Conservation (phyloP, 2,888 invertebrate species). For the Drosophila histrio region DNA sequence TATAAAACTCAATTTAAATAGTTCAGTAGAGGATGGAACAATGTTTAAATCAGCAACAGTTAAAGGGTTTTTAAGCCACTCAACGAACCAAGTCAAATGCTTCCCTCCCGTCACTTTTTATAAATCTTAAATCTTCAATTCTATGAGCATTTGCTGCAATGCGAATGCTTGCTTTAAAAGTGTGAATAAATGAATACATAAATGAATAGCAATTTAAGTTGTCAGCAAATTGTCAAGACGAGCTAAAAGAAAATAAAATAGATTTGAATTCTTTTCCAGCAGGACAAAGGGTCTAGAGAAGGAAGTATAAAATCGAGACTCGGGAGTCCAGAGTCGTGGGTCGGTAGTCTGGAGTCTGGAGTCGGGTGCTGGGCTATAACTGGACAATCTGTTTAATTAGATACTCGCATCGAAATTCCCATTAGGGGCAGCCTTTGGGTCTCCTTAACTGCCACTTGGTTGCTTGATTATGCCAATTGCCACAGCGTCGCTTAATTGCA, state of each 20-base stretch:
- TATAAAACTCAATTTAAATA: no score
- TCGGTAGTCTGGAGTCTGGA: neutral
- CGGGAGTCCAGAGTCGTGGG: neutral
- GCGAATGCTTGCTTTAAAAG: neutral
- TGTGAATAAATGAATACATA: neutral
- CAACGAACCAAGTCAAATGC: neutral
- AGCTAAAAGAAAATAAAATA: neutral
- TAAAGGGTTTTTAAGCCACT: no score
- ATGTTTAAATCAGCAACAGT: no score
- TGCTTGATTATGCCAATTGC: constrained; percentile 54
- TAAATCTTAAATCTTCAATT: neutral
- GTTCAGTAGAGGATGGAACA: no score
- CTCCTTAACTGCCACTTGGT: constrained; percentile 35
- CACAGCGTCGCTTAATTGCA: constrained; percentile 56
- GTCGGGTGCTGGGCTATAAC: neutral
- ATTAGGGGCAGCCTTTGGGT: constrained; percentile 19
- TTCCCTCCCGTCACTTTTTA: neutral
- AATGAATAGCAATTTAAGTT: neutral
- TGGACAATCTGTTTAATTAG: constrained; percentile 14
- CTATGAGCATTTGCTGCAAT: neutral
- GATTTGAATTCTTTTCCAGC: neutral
- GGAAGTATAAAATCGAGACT: neutral
- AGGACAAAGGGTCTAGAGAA: neutral
- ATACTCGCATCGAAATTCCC: constrained; percentile 16
- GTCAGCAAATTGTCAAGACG: neutral